Conservation (phyloP, 1,140 invertebrate species). For the Drosophila triauraria region DNA sequence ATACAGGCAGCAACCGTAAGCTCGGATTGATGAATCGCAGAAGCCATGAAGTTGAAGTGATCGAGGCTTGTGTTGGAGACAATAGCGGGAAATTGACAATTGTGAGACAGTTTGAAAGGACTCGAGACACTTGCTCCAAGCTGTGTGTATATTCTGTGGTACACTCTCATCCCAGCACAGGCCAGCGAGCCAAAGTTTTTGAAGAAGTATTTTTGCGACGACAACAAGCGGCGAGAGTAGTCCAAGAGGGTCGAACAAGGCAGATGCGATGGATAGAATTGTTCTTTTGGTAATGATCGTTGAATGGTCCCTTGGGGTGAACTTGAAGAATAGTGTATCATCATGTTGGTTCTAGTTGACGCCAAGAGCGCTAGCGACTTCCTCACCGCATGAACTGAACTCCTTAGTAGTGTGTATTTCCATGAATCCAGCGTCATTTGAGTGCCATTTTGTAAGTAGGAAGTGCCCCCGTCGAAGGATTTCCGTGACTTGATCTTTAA, state of each 20-base stretch:
- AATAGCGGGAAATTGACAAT: not conserved
- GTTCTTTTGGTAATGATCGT: no score
- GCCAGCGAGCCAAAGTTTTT: not conserved
- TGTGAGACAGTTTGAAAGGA: not conserved
- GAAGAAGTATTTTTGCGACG: not conserved
- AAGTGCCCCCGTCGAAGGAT: no score
- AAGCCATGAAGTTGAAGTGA: not conserved
- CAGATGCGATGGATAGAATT: not conserved
- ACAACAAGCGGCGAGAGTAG: not conserved
- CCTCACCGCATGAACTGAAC: constrained; percentile 2
- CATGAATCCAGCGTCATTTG: no score
- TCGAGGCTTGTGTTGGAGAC: not conserved
- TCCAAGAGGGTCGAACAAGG: not conserved
- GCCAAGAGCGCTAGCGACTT: no score
- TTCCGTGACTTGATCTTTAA: no score
- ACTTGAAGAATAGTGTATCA: no score
- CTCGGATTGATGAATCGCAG: not conserved
- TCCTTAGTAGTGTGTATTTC: no score
- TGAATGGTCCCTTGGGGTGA: no score
- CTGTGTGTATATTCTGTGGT: not conserved
- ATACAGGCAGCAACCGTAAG: not conserved
- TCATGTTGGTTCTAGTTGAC: no score
- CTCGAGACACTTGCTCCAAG: not conserved
- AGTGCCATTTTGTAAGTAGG: no score
- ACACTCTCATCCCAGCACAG: no score